Evolutionary conservation across 35 echinoderm and acorn worm species (phyloP).

Genomic region (Apostichopus japonicus): DNA sequence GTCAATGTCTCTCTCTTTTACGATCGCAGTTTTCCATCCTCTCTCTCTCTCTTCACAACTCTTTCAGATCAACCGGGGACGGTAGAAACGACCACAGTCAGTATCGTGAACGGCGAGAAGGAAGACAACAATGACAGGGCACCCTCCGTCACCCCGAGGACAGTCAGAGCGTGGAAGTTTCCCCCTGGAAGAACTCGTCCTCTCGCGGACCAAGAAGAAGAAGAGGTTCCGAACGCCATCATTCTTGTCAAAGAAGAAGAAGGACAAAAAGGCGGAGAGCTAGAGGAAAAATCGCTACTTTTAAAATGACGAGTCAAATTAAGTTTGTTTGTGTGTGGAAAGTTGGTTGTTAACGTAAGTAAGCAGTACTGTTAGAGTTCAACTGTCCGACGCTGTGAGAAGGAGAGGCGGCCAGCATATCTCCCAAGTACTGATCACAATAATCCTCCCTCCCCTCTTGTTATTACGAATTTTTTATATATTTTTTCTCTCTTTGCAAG

Average conservation of each 20-base stretch:
- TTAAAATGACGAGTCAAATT: too few relatives aligned
- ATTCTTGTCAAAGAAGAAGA: slow-evolving; percentile 95
- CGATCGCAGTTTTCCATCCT: too few relatives aligned
- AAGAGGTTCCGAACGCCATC: slow-evolving; percentile 99
- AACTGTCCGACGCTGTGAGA: too few relatives aligned
- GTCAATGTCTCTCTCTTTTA: too few relatives aligned
- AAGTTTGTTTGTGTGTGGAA: too few relatives aligned
- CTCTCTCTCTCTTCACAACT: too few relatives aligned
- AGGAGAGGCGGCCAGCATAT: too few relatives aligned
- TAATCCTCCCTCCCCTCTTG: too few relatives aligned
- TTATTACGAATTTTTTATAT: too few relatives aligned
- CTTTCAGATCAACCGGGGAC: slow-evolving; percentile 65
- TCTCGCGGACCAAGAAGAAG: slow-evolving; percentile 83
- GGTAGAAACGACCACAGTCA: slow-evolving; percentile 62
- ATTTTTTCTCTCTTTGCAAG: too few relatives aligned
- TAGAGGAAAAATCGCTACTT: too few relatives aligned
- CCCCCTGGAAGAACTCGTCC: slow-evolving; percentile 91
- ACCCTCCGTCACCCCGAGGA: slow-evolving; percentile 55
- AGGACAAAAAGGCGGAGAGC: slow-evolving; percentile 50
- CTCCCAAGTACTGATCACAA: too few relatives aligned
- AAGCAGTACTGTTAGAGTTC: slow-evolving; percentile 44
- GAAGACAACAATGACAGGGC: slow-evolving; percentile 86
- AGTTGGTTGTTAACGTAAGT: slow-evolving; percentile 52
- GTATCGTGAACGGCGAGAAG: slow-evolving; percentile 54
- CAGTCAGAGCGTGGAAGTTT: slow-evolving; percentile 74